Evolutionary conservation across 2,888 invertebrate genomes (phyloP), one percentile per base, ranked within the genome.

Genomic region (Lasioglossum pauxillum): DNA sequence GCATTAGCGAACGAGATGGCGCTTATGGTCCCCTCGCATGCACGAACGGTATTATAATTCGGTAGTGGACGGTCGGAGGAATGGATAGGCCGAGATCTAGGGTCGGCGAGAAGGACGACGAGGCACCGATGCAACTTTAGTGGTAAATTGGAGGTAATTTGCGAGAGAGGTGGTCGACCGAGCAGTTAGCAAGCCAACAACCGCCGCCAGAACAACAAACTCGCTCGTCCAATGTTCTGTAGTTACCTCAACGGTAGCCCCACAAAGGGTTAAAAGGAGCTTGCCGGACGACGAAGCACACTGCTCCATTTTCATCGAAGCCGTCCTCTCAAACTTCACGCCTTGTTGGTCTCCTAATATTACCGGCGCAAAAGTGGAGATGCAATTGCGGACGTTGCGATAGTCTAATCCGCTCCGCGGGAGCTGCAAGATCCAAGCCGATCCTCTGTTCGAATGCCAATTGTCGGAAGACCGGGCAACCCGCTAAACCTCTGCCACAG

Each of bases 141-240:
- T 89, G 90, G 89, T 92, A 92, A 92, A 92, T 92, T 93, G 92
- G 88, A 91, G 92, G 92, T 92, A 93, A 92, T 92, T 93, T 93
- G 92, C 90, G 90, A 92, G 90, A 87, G 90, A 89, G 89, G 91
- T 89, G 90, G 91, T 89, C 86, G 88, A 88, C 88, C 87, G 85
- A 87, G 87, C 92, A 92, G 92, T 92, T 92, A 91, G 91, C 91
- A 88, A 90, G 89, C 88, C 90, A 91, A 91, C 92, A 92, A 92
- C 89, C 91, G 78, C 89, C 88, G 87, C 79, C 90, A 82, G 90
- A 91, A 91, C 90, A 91, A 91, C 91, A 88, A 91, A 90, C 89
- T 87, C 84, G 85, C 89, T 86, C 87, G 88, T 69, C 83, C 85
- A 85, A 87, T 87, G 85, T 91, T 88, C 88, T 82, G 83, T 83